A percentile compares a stretch with the other conserved stretches of the same genome.
Conservation (phyloP, 2,888 invertebrate species). For the Dolomedes plantarius region DNA sequence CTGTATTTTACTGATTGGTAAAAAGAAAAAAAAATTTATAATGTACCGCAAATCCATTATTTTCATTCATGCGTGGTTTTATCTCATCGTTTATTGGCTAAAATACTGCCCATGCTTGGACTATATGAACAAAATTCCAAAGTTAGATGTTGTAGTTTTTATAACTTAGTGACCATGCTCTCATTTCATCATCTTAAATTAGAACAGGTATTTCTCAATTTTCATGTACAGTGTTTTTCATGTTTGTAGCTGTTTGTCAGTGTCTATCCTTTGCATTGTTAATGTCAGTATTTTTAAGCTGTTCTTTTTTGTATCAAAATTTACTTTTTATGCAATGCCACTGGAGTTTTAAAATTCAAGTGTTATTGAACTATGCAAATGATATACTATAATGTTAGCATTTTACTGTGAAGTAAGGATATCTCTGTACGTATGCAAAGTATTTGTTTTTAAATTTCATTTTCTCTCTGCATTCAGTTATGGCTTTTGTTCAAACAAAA, state of each 20-base stretch:
- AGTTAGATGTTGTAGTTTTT: background rate
- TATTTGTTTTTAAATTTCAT: too few relatives aligned
- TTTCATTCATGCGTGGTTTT: too few relatives aligned
- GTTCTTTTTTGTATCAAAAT: background rate
- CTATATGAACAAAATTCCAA: background rate
- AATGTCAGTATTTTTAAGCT: background rate
- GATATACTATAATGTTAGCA: too few relatives aligned
- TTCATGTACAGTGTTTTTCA: background rate
- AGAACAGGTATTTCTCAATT: background rate
- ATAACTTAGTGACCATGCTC: background rate
- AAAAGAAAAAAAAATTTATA: too few relatives aligned
- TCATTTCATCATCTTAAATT: background rate
- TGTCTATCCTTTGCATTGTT: background rate
- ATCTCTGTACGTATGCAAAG: too few relatives aligned
- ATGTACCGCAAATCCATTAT: too few relatives aligned
- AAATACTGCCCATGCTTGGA: background rate
- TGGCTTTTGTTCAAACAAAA: too few relatives aligned
- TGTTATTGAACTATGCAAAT: background rate
- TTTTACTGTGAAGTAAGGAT: too few relatives aligned
- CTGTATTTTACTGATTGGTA: too few relatives aligned
- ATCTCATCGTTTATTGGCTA: too few relatives aligned
- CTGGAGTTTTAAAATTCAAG: background rate
- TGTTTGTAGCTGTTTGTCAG: background rate
- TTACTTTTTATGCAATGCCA: background rate
- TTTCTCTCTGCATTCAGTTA: too few relatives aligned